These are phyloP conservation scores for Melanotaenia pygmaea DNA, from an alignment of 2,797 vertebrate genomes.

Conservation along the genomic window DNA sequence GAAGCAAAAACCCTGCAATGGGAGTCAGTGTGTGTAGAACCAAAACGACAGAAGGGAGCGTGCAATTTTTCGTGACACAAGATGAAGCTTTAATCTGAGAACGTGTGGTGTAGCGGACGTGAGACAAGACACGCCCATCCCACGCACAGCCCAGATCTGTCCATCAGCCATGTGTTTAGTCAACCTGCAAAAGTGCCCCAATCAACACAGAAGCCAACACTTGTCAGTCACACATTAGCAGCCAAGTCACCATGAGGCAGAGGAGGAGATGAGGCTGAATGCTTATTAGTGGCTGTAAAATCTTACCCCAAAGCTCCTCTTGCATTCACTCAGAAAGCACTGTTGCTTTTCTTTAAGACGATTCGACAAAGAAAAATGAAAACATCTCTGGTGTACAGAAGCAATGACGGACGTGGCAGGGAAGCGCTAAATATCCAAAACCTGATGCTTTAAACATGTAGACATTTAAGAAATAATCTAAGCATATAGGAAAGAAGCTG, in stretches of 20 bases:
- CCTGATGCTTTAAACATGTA: slow-evolving; percentile 11
- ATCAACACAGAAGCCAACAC: slow-evolving; percentile 66
- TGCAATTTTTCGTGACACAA: slow-evolving; percentile 7
- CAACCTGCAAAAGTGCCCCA: slow-evolving; percentile 65
- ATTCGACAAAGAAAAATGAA: slow-evolving; percentile 10
- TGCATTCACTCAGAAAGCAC: slow-evolving; percentile 64
- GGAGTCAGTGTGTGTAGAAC: slow-evolving; percentile 4
- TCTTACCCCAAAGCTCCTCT: slow-evolving; percentile 72
- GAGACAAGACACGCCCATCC: slow-evolving; percentile 51
- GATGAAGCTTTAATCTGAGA: slow-evolving; percentile 32
- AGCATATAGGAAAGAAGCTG: slow-evolving; percentile 12
- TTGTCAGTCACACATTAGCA: slow-evolving; percentile 82
- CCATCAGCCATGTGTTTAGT: slow-evolving; percentile 63
- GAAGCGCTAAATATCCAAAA: slow-evolving; percentile 19
- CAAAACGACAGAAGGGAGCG: slow-evolving; percentile 6
- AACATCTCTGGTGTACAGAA: slow-evolving; percentile 20
- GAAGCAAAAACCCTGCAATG: slow-evolving; percentile 8
- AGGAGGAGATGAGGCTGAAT: slow-evolving; percentile 80
- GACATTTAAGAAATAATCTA: slow-evolving; percentile 30
- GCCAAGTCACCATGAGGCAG: slow-evolving; percentile 74
- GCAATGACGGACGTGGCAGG: slow-evolving; percentile 21
- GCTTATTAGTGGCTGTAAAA: slow-evolving; percentile 81
- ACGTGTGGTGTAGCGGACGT: not conserved
- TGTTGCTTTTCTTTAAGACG: slow-evolving; percentile 51
- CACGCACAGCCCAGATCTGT: slow-evolving; percentile 69